Evolutionary conservation across 2,797 vertebrate species (phyloP), one percentile per base, ranked within the genome.

Genomic region (Acanthurus leucopareius): DNA sequence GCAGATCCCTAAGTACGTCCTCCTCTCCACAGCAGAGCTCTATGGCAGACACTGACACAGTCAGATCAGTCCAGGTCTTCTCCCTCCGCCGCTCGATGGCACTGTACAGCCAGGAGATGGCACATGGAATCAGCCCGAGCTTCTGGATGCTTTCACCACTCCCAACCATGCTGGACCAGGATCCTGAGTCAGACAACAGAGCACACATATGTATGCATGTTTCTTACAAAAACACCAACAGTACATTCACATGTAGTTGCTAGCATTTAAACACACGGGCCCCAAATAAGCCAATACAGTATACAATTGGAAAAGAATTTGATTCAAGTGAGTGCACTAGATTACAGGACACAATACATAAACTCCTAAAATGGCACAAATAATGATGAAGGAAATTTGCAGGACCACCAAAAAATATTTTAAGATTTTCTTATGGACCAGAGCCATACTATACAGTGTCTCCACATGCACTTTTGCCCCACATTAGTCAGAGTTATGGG

Each of bases 91-190:
- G 97, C 14, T 98, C 97, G 45, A 99, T 97, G 80, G 98, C 94
- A 60, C 96, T 97, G 95, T 98, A 99, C 87, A 99, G 96, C 98
- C 98, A 99, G 47, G 98, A 98, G 91, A 99, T 97, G 87, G 98
- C 97, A 80, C 96, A 98, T 44, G 98, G 98, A 77, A 99, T 97
- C 88, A 99, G 89, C 6, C 98, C 98, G 0, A 99, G 95, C 77
- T 94, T 98, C 92, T 97, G 96, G 91, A 94, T 92, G 80, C 96
- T 97, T 76, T 98, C 97, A 45, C 97, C 96, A 52, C 95, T 96
- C 5, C 98, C 98, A 1, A 99, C 97, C 98, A 99, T 99, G 62
- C 97, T 98, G 62, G 98, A 98, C 86, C 97, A 98, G 71, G 97
- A 98, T 62, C 97, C 98, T 99, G 94, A 75, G 81, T 89, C 60